Conservation (phyloP, 2,888 invertebrate species). For the Rhopalosiphum nymphaeae region DNA sequence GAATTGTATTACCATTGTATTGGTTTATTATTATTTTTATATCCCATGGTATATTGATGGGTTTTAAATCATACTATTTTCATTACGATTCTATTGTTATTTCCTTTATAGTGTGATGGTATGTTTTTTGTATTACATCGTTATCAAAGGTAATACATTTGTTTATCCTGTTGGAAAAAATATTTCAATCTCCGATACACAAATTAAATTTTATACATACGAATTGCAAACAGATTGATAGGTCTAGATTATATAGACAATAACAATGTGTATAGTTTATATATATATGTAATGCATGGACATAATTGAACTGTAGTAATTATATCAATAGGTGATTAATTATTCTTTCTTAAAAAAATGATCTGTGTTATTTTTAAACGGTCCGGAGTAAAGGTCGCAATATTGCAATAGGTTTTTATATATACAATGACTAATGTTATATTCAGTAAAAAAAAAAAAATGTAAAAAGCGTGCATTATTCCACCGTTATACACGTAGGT, state of each 20-base stretch:
- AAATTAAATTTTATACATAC: neutral
- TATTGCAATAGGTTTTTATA: neutral
- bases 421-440: neutral
- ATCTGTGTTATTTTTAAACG: neutral
- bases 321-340: neutral
- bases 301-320: neutral
- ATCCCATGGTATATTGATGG: neutral
- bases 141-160: neutral
- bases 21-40: neutral
- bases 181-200: neutral
- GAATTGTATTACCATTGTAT: neutral
- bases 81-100: neutral
- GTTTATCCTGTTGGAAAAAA: neutral
- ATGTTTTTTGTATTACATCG: neutral
- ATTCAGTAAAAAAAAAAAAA: neutral
- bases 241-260: neutral
- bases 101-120: neutral
- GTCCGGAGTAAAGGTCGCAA: neutral
- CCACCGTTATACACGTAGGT: neutral
- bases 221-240: neutral
- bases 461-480: neutral
- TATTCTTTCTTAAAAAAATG: neutral
- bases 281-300: neutral
- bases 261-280: neutral
- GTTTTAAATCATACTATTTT: neutral